Evolutionary conservation across 1,140 invertebrate species (phyloP).

Genomic region (Drosophila serrata): DNA sequence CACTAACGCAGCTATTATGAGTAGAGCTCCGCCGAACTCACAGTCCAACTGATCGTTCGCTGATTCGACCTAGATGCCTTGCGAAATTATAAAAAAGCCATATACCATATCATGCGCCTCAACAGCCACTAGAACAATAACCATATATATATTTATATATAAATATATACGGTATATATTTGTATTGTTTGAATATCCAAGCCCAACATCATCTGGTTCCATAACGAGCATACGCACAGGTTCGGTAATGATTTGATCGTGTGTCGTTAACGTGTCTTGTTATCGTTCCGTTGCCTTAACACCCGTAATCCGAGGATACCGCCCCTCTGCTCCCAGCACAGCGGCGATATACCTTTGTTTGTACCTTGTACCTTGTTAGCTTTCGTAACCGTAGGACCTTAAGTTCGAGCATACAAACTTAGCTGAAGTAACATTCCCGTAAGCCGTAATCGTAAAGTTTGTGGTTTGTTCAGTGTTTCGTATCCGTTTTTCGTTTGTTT

Average conservation of each 20-base stretch:
- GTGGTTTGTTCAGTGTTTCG: constrained; percentile 63
- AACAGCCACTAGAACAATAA: constrained; percentile 53
- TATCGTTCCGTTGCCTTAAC: constrained; percentile 50
- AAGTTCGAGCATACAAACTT: constrained; percentile 45
- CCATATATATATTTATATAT: constrained; percentile 16
- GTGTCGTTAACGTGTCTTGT: constrained; percentile 64
- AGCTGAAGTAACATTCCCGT: constrained; percentile 42
- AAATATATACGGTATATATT: constrained; percentile 25
- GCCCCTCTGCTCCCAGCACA: constrained; percentile 19
- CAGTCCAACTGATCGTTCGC: constrained; percentile 77
- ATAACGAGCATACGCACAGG: constrained; percentile 72
- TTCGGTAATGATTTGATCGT: constrained; percentile 75
- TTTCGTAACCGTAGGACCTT: constrained; percentile 62
- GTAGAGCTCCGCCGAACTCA: constrained; percentile 57
- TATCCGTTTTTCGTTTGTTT: constrained; percentile 45
- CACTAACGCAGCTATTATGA: constrained; percentile 53
- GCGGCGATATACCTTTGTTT: constrained; percentile 33
- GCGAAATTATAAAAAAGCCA: constrained; percentile 49
- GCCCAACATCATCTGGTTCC: constrained; percentile 80
- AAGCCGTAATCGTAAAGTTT: constrained; percentile 50
- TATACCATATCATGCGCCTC: constrained; percentile 68
- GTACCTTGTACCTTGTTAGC: constrained; percentile 38
- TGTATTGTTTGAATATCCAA: constrained; percentile 51
- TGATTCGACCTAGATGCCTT: constrained; percentile 65
- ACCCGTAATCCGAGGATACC: constrained; percentile 38